Evolutionary conservation across 2,888 invertebrate species (phyloP), one percentile per base, ranked within the genome.

Genomic region (Clanis bilineata): DNA sequence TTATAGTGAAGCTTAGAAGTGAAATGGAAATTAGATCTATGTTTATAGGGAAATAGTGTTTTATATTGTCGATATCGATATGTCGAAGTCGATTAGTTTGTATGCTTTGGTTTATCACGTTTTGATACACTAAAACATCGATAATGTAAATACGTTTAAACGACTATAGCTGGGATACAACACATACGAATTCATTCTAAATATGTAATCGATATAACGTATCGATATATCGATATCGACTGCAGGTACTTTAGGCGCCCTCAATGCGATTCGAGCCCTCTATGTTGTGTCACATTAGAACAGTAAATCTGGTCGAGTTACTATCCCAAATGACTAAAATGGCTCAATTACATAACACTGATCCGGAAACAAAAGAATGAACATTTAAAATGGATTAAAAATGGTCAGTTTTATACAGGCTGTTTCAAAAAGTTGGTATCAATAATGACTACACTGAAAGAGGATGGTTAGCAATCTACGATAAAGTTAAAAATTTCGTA

Each of bases 261-360:
- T 45, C 45, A 21, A 21, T 43, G 47, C 47, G 28, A 15, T 51
- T 51, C 47, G 47, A 51, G 47, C 47, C 47, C 25, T 70, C 70
- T 72, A 72, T 72, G 72, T 72, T 72, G 72, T 69, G 70, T 70
- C 69, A 64, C 64, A 68, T 65, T 44, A 62, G 71, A 67, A 71
- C 65, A 51, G 51, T 51, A 51, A 18, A 18, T 47, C 25, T 28
- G 12, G 12, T 47, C n/a, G 25, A 47, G 25, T 41, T 18, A 41
- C 41, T 41, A n/a, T 41, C 7, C 41, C 41, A 41, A 41, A 15
- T 41, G 41, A 36, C 36, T 36, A 36, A 36, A n/a, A n/a, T n/a
- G n/a, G n/a, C n/a, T n/a, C n/a, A n/a, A n/a, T n/a, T n/a, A n/a
- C n/a, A n/a, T n/a, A n/a, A n/a, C n/a, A n/a, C n/a, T n/a, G n/a